Conservation (phyloP, 2,888 invertebrate species). For the Caenorhabditis plicata region DNA sequence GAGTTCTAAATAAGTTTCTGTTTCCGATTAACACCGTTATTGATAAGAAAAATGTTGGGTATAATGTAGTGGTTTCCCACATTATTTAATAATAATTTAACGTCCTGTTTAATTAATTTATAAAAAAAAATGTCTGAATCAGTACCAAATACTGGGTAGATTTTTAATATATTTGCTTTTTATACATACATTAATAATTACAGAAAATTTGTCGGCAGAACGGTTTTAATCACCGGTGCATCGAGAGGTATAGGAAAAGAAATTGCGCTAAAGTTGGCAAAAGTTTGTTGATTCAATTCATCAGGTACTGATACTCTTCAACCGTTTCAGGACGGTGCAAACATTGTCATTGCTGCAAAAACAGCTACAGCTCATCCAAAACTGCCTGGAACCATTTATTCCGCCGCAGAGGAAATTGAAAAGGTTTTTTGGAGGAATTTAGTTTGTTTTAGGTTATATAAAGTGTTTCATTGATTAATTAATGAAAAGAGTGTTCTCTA, state of each 20-base stretch:
- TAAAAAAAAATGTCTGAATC: too few relatives aligned
- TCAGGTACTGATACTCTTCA: too few relatives aligned
- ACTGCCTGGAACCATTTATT: conserved; percentile 86
- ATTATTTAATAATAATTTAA: too few relatives aligned
- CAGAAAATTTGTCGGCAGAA: conserved; percentile 44
- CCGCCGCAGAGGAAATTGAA: conserved; percentile 83
- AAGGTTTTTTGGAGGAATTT: conserved; percentile 16
- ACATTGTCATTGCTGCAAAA: conserved; percentile 87
- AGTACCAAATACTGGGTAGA: too few relatives aligned
- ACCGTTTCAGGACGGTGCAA: too few relatives aligned
- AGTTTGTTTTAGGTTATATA: background rate
- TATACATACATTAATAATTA: conserved; percentile 4
- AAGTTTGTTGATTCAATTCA: too few relatives aligned
- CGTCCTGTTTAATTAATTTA: too few relatives aligned
- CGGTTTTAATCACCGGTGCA: conserved; percentile 43
- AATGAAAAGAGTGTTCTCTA: too few relatives aligned
- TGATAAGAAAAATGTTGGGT: too few relatives aligned
- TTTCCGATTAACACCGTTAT: too few relatives aligned
- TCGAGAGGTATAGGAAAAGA: conserved; percentile 51
- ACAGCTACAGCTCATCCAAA: conserved; percentile 87
- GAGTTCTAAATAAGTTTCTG: background rate
- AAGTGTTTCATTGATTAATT: background rate
- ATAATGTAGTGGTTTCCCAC: too few relatives aligned
- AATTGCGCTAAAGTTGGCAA: conserved; percentile 43
- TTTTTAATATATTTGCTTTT: background rate